phyloP scores from a whole-genome alignment of 2,888 invertebrate species.

The Ornithoptera priamus region DNA sequence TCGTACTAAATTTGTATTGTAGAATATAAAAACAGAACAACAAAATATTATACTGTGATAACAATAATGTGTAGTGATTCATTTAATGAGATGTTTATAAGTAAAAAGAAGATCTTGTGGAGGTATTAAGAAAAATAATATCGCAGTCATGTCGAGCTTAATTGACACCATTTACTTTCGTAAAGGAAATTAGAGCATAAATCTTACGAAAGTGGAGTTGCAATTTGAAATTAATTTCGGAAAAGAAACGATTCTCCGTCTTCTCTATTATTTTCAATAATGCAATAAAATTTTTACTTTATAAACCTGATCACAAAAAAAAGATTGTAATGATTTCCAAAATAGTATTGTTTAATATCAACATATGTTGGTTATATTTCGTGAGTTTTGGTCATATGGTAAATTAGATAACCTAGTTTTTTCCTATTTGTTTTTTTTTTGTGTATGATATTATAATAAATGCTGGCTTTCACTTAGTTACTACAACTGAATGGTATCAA shows the following conservation, averaged over 20 bases:
- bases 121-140: neutral
- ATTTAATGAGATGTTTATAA: neutral
- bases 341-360: neutral
- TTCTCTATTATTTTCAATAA: neutral
- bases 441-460: too few species aligned
- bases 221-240: neutral
- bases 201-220: conserved; percentile 19
- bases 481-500: too few species aligned
- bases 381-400: too few species aligned
- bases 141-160: neutral
- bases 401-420: too few species aligned
- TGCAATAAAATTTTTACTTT: neutral
- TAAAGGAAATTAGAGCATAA: conserved; percentile 32
- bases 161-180: neutral
- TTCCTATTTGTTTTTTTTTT: too few species aligned
- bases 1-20: too few species aligned
- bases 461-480: too few species aligned
- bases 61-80: neutral
- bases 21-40: too few species aligned
- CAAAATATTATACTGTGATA: too few species aligned
- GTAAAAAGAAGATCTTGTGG: too few species aligned
- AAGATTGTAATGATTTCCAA: neutral
- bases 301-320: neutral
- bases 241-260: neutral
- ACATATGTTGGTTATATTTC: neutral